These are phyloP conservation scores for Hippocampus barbouri DNA, from an alignment of 2,113 vertebrate species.

Conservation along the genomic window DNA sequence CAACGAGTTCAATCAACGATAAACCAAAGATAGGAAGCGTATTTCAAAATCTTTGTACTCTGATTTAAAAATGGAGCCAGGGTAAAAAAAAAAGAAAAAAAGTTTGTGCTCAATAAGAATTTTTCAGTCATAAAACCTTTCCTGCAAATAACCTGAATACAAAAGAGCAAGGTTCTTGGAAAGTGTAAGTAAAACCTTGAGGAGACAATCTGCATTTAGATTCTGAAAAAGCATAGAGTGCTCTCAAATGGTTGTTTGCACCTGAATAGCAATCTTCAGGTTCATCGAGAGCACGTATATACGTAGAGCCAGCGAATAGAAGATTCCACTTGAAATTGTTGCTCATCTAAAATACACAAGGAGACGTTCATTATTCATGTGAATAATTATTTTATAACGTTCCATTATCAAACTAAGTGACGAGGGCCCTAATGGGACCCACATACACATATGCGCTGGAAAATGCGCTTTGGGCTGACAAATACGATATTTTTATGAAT, in stretches of 20 bases:
- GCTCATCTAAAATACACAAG: constrained; percentile 23
- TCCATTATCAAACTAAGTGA: constrained; percentile 27
- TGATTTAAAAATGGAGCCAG: no score
- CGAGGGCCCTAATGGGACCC: constrained; percentile 15
- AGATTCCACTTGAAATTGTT: constrained; percentile 8
- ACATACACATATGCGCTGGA: background rate
- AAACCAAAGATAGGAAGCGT: no score
- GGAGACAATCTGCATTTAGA: constrained; percentile 8
- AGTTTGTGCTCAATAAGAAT: background rate
- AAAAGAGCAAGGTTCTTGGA: constrained; percentile 22
- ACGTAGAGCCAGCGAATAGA: constrained; percentile 1
- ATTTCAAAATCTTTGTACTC: no score
- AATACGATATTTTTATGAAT: background rate
- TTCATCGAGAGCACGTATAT: constrained; percentile 1
- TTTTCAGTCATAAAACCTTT: constrained; percentile 26
- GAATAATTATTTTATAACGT: constrained; percentile 28
- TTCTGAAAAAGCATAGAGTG: background rate
- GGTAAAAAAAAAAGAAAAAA: no score
- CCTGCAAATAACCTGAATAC: constrained; percentile 27
- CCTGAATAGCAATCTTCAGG: background rate
- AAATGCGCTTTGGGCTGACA: background rate
- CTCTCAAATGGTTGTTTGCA: background rate
- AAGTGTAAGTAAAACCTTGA: constrained; percentile 14
- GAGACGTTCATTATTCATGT: constrained; percentile 26
- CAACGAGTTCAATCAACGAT: no score